phyloP scores from a whole-genome alignment of 1,140 invertebrate genomes.

The Frieseomelitta varia region DNA sequence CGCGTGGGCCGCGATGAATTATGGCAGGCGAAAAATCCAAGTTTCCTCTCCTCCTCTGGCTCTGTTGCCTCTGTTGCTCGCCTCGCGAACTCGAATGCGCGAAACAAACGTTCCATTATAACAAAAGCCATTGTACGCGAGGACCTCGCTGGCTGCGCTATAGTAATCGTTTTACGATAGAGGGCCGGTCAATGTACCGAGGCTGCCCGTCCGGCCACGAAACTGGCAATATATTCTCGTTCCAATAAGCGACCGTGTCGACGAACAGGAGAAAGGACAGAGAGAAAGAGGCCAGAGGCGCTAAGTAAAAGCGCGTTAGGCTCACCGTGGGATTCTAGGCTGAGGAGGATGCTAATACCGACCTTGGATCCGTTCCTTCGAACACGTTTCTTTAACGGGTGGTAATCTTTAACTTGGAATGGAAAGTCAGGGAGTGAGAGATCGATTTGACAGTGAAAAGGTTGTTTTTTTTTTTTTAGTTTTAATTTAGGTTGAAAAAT shows the following conservation, averaged over 20 bases:
- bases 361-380: not conserved
- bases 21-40: slow-evolving; percentile 53
- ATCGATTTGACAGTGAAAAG: not conserved
- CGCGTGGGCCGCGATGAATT: slow-evolving; percentile 53
- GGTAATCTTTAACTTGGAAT: not conserved
- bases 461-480: too few relatives aligned
- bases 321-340: not conserved
- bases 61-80: slow-evolving; percentile 1
- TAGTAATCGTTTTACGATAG: slow-evolving; percentile 56
- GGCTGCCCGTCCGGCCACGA: slow-evolving; percentile 17
- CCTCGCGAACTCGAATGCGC: slow-evolving; percentile 29
- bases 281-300: not conserved
- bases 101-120: slow-evolving; percentile 57
- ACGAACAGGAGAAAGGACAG: not conserved
- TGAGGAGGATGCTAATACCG: not conserved
- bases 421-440: not conserved
- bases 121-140: slow-evolving; percentile 55
- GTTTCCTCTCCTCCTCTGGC: not conserved
- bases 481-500: not conserved
- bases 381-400: not conserved
- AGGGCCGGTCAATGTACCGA: slow-evolving; percentile 17
- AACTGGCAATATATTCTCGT: slow-evolving; percentile 44
- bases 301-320: slow-evolving; percentile 12
- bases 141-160: slow-evolving; percentile 14
- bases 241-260: slow-evolving; percentile 39